A percentile compares a stretch with the other conserved stretches of the same genome.
Evolutionary conservation across 2,113 vertebrate genomes (phyloP).

Genomic region (Microtus oregoni): DNA sequence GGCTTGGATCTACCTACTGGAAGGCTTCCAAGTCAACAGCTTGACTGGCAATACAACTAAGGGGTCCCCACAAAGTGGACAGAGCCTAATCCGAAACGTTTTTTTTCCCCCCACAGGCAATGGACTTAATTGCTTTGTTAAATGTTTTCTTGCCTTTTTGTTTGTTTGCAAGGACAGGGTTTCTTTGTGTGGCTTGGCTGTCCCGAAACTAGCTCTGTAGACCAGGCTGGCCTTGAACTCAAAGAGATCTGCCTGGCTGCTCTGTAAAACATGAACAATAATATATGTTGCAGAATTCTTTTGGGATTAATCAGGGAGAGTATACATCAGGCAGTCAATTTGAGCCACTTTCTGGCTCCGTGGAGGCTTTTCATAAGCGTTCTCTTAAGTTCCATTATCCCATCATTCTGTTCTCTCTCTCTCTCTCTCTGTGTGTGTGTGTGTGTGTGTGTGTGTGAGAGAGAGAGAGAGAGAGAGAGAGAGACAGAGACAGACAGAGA

Average conservation of each 20-base stretch:
- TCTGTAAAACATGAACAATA: not conserved
- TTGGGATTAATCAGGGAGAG: not conserved
- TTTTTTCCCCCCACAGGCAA: no score
- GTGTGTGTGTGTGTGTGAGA: no score
- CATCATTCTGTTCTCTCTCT: not conserved
- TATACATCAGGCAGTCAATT: not conserved
- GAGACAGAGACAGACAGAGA: no score
- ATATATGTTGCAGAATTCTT: not conserved
- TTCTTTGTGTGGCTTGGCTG: not conserved
- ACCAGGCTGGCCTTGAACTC: not conserved
- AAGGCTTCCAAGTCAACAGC: not conserved
- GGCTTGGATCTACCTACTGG: not conserved
- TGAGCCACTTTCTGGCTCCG: not conserved
- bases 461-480: no score
- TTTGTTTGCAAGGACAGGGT: no score
- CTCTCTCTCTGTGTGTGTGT: not conserved
- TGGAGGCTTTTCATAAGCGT: not conserved
- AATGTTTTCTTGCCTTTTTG: no score
- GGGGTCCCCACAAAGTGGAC: no score
- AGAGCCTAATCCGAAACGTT: no score
- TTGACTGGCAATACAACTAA: no score
- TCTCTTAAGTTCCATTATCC: not conserved
- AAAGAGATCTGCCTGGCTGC: not conserved
- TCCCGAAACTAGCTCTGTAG: not conserved
- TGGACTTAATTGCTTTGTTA: no score